Base-by-base conservation (phyloP, 2,797 vertebrate species). In the Sitta carolinensis region DNA sequence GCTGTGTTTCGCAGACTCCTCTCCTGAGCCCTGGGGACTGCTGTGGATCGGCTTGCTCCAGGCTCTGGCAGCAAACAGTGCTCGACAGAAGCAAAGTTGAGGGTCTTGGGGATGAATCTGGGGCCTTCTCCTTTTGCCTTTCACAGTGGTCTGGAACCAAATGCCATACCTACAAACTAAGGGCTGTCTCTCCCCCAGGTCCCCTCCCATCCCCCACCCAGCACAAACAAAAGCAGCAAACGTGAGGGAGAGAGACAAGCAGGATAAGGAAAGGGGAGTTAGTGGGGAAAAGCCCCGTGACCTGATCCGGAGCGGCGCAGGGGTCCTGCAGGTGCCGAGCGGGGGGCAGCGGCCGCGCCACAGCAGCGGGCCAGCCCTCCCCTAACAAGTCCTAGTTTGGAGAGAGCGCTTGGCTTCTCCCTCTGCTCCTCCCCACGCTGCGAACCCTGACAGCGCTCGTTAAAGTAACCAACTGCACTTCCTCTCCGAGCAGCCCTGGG, bases 301-400 rank as follows among this genome's bases (percentile, higher is more conserved):
- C 98, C 98, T 98, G 98, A 95, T 98, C 97, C 61, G 92, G 55
- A 91, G 84, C 5, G 26, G 97, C 3, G 90, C 40, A 18, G 91
- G 92, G 93, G 92, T 93, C 94, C 89, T 10, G 94, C n/a, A 79
- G 87, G 95, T 72, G 77, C 93, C 25, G 69, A 89, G 85, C 5
- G 55, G 43, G 34, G 20, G 78, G 66, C 34, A 43, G 73, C 3
- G 72, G 89, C 95, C 7, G 45, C 1, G 12, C 62, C 16, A 85
- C 76, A 91, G 78, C 16, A 7, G 26, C 21, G 26, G 84, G 84
- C 89, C 8, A 58, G 90, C 95, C 94, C 94, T 95, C n/a, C 84
- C 93, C 72, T 55, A 67, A 94, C 84, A 96, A 96, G 93, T 97
- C 98, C 98, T 98, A 98, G 97, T 98, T 98, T 97, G 98, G 98